Conservation (phyloP, 1,140 invertebrate genomes). For the Orchestia grillus region DNA sequence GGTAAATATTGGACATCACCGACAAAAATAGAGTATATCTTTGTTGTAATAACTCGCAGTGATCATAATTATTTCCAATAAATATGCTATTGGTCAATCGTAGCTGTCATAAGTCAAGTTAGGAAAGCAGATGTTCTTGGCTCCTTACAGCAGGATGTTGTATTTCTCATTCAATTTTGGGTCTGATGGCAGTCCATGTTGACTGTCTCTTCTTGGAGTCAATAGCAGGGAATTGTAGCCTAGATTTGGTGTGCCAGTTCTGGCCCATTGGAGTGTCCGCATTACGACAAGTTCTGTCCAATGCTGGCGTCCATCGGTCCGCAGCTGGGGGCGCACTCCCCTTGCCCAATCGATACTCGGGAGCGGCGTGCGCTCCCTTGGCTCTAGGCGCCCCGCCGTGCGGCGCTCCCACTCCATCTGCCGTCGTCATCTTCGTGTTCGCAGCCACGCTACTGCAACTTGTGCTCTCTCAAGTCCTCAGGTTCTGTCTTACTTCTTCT, state of each 20-base stretch:
- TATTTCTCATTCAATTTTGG: neutral
- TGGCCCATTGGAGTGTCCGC: conserved; percentile 16
- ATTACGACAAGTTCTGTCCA: conserved; percentile 45
- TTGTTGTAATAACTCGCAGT: neutral
- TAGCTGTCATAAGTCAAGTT: neutral
- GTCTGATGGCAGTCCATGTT: neutral
- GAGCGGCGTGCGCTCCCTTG: neutral
- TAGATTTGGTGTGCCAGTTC: neutral
- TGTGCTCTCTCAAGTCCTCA: neutral
- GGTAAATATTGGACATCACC: neutral
- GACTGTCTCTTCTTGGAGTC: neutral
- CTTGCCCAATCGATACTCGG: conserved; percentile 24
- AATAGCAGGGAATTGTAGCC: neutral
- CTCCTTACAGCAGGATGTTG: neutral
- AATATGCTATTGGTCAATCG: neutral
- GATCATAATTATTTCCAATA: neutral
- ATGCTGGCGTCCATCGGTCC: conserved; percentile 23
- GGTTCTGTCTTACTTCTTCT: neutral
- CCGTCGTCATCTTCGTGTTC: neutral
- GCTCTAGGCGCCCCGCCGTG: neutral
- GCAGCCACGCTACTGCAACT: neutral
- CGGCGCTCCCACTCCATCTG: neutral
- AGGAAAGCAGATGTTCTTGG: neutral
- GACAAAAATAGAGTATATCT: neutral
- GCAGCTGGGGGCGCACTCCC: neutral